A percentile compares a stretch with the other conserved stretches of the same genome.
Conservation (phyloP, 2,888 invertebrate genomes). For the Apodemia hepburni region DNA sequence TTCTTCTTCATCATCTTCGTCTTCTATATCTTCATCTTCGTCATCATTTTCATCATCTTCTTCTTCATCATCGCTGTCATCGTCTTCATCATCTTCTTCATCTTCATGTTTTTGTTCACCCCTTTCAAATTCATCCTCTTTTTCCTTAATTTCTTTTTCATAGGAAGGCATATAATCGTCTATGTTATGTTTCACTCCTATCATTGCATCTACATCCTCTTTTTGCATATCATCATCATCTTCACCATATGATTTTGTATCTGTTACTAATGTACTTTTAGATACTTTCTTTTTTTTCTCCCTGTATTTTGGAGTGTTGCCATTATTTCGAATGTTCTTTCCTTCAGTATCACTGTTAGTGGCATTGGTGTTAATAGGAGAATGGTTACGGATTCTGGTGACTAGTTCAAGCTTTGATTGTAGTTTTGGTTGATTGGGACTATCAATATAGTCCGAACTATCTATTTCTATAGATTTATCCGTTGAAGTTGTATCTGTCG, state of each 20-base stretch:
- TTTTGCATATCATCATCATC: constrained; percentile 52
- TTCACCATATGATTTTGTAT: constrained; percentile 63
- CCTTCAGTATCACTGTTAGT: constrained; percentile 17
- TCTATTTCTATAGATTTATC: constrained; percentile 28
- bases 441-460: constrained; percentile 14
- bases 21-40: constrained; percentile 36
- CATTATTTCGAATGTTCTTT: constrained; percentile 31
- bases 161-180: constrained; percentile 61
- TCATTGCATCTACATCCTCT: constrained; percentile 62
- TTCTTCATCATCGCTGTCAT: constrained; percentile 34
- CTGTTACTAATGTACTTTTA: constrained; percentile 67
- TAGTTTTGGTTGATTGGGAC: not conserved
- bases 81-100: constrained; percentile 32
- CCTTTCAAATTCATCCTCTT: constrained; percentile 27
- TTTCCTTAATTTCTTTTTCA: constrained; percentile 48
- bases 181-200: constrained; percentile 58
- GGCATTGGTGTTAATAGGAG: not conserved
- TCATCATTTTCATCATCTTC: constrained; percentile 37
- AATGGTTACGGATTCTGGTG: not conserved
- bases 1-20: constrained; percentile 36
- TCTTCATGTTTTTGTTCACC: not conserved
- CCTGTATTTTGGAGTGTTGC: constrained; percentile 47
- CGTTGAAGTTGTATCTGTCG: constrained; percentile 34
- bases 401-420: constrained; percentile 14
- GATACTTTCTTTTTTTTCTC: constrained; percentile 65